Percentiles rank a stretch among this genome's conserved stretches.
phyloP scores from a whole-genome alignment of 2,113 vertebrate species.

The Illadopsis cleaveri region DNA sequence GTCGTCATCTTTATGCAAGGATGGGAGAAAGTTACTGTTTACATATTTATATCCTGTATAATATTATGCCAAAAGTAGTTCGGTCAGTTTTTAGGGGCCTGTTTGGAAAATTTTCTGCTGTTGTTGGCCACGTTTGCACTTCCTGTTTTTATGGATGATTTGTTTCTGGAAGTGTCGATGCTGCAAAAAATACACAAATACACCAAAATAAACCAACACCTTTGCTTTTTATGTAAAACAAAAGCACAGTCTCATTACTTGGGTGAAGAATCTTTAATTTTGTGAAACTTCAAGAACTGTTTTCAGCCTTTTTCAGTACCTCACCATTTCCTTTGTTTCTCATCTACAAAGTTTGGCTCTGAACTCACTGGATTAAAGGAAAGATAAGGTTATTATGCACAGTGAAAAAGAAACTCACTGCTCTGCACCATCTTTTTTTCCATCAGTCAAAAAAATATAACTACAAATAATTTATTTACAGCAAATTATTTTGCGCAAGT shows the following conservation, averaged over 20 bases:
- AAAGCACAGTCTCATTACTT: not conserved
- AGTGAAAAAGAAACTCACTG: not conserved
- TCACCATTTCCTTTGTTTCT: not conserved
- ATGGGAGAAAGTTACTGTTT: not conserved
- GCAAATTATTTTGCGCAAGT: not conserved
- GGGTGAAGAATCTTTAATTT: not conserved
- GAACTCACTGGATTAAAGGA: not conserved
- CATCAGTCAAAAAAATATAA: not conserved
- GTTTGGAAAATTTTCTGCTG: not conserved
- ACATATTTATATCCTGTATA: not conserved
- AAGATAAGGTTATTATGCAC: not conserved
- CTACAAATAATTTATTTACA: not conserved
- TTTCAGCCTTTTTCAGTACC: not conserved
- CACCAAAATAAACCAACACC: not conserved
- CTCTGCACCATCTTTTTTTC: not conserved
- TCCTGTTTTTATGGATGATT: conserved; percentile 37
- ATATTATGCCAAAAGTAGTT: not conserved
- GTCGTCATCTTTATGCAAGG: not conserved
- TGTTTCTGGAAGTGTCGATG: not conserved
- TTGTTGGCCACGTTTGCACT: not conserved
- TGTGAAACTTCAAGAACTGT: not conserved
- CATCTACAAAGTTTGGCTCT: not conserved
- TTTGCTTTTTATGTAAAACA: not conserved
- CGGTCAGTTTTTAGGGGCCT: not conserved
- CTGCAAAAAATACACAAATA: not conserved